A percentile compares a stretch with the other conserved stretches of the same genome.
These are phyloP conservation scores for Drosophila setifemur DNA, from an alignment of 1,140 invertebrate species.

Conservation along the genomic window DNA sequence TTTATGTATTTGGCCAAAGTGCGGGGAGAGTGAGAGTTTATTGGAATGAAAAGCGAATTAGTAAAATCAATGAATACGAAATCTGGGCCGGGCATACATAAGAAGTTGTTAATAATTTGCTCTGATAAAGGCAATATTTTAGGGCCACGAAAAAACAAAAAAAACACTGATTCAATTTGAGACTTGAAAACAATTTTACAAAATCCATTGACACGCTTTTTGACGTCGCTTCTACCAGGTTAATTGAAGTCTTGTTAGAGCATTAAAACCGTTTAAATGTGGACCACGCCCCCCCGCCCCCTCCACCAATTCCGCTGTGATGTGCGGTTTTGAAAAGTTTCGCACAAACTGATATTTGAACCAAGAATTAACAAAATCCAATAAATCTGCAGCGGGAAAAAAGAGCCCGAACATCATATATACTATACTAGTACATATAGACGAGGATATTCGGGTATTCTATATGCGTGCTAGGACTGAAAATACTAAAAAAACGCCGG, in stretches of 20 bases:
- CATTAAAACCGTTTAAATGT: background rate
- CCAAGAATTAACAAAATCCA: slow-evolving; percentile 13
- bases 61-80: slow-evolving; percentile 20
- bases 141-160: too few relatives aligned
- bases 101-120: too few relatives aligned
- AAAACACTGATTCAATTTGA: too few relatives aligned
- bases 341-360: background rate
- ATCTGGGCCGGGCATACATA: too few relatives aligned
- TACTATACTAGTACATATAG: background rate
- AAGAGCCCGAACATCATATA: background rate
- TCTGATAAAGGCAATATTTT: too few relatives aligned
- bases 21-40: background rate
- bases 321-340: background rate
- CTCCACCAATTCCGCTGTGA: background rate
- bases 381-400: background rate
- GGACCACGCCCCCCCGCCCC: too few relatives aligned
- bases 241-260: background rate
- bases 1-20: slow-evolving; percentile 43
- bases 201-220: too few relatives aligned
- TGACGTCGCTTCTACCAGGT: too few relatives aligned
- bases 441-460: background rate
- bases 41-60: background rate
- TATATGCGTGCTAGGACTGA: background rate
- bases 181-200: too few relatives aligned
- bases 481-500: slow-evolving; percentile 1